phyloP scores from a whole-genome alignment of 2,888 invertebrate genomes.

The Chrysolina haemoptera region DNA sequence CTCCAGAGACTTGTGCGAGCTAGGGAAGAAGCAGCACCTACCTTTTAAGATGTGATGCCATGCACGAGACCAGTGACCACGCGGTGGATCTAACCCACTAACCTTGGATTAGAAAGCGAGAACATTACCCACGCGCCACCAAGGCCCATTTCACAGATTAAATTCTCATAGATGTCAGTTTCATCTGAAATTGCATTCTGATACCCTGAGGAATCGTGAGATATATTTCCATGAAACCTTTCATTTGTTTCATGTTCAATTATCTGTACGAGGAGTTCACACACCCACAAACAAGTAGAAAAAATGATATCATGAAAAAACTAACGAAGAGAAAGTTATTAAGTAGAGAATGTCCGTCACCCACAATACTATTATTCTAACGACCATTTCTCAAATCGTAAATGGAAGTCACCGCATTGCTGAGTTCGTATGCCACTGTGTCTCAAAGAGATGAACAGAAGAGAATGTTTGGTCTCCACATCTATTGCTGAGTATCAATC shows the following conservation, averaged over 20 bases:
- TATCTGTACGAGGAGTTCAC: not conserved
- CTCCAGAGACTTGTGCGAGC: no score
- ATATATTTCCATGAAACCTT: not conserved
- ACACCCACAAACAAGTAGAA: not conserved
- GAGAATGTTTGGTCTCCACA: not conserved
- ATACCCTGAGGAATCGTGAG: no score
- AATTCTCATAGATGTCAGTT: no score
- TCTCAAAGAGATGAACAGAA: not conserved
- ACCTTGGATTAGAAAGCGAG: no score
- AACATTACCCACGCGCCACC: no score
- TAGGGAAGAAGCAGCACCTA: no score
- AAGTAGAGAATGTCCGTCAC: not conserved
- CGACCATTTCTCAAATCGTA: slow-evolving; percentile 9
- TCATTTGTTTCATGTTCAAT: not conserved
- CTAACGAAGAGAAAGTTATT: not conserved
- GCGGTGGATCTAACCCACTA: no score
- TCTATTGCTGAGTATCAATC: slow-evolving; percentile 7
- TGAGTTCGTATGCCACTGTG: slow-evolving; percentile 4
- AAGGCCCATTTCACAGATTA: no score
- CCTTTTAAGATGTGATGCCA: no score
- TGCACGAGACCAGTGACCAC: no score
- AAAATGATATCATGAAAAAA: not conserved
- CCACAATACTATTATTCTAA: not conserved
- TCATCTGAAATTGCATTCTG: no score
- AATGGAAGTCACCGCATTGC: not conserved